Evolutionary conservation across 2,113 vertebrate species (phyloP), one percentile per base, ranked within the genome.

Genomic region (Pseudopodoces humilis): DNA sequence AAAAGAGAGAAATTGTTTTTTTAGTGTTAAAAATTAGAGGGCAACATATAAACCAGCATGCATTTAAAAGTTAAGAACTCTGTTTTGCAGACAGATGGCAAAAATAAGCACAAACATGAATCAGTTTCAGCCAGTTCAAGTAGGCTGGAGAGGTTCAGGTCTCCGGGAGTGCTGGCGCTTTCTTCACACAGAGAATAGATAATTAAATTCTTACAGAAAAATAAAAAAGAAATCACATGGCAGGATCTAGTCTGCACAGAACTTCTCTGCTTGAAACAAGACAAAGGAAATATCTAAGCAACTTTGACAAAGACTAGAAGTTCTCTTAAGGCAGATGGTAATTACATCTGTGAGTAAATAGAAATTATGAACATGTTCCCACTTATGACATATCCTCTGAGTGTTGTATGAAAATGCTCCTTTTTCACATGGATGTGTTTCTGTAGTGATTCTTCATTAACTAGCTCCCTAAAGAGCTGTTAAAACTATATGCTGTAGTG

Each of bases 401-500:
- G 81, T 96, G 90, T 95, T 97, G 94, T 81, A 94, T 52, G 60
- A 95, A 96, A 94, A 97, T 86, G 88, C 69, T 97, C 75, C 88
- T 94, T 92, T 93, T 94, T 95, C 79, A 87, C 83, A 90, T 63
- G 79, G 76, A 91, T 95, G 82, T 97, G 93, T 97, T 97, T 98
- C 96, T 95, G 86, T 91, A 96, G 97, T 88, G 94, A 97, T 97
- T 97, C 96, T 97, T 97, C 97, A 98, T 98, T 98, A 98, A 97
- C 96, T 92, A 97, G 72, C 90, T 98, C 97, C 97, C 97, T 86
- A 80, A 98, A 98, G 97, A 96, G 96, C 96, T 97, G 96, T 98
- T 98, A 96, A 92, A 95, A 92, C 96, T 97, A 94, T 92, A 95
- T 92, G 93, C 94, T 96, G 89, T 90, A 96, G 91, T 94, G 90